Conservation (phyloP, 2,113 vertebrate species). For the Clinocottus analis region DNA sequence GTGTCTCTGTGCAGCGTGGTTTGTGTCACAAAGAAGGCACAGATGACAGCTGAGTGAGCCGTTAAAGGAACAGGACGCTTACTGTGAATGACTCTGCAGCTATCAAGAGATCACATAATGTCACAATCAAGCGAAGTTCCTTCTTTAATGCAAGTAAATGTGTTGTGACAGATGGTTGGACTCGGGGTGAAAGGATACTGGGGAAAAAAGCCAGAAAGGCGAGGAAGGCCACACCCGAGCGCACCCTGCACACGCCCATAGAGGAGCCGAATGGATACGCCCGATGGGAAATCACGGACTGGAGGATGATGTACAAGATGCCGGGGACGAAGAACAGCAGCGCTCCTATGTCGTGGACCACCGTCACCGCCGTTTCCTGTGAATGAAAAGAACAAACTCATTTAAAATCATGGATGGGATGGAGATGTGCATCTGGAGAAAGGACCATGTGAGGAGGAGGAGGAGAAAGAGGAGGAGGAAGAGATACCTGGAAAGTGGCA, state of each 20-base stretch:
- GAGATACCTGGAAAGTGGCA: constrained; percentile 93
- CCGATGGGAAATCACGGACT: constrained; percentile 86
- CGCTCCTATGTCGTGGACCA: constrained; percentile 89
- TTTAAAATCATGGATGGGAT: background rate
- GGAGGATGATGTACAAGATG: constrained; percentile 85
- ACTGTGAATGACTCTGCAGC: background rate
- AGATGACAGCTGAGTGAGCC: constrained; percentile 80
- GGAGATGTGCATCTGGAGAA: background rate
- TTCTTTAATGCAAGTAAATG: background rate
- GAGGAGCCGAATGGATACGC: constrained; percentile 84
- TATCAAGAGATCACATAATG: too few species aligned
- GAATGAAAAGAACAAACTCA: background rate
- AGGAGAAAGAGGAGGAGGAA: background rate
- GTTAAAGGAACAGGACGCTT: constrained; percentile 76
- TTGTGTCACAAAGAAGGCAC: constrained; percentile 82
- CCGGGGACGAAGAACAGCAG: constrained; percentile 88
- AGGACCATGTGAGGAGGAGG: too few species aligned
- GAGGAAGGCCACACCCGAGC: constrained; percentile 80
- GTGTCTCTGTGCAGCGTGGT: constrained; percentile 85
- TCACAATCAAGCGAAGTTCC: constrained; percentile 1
- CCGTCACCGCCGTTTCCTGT: constrained; percentile 86
- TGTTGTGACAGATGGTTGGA: background rate
- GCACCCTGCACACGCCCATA: constrained; percentile 66
- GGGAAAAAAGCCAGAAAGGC: constrained; percentile 84
- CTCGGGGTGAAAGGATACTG: constrained; percentile 90